These are phyloP conservation scores for Anagrus nilaparvatae DNA, from an alignment of 1,140 invertebrate genomes.

Conservation along the genomic window DNA sequence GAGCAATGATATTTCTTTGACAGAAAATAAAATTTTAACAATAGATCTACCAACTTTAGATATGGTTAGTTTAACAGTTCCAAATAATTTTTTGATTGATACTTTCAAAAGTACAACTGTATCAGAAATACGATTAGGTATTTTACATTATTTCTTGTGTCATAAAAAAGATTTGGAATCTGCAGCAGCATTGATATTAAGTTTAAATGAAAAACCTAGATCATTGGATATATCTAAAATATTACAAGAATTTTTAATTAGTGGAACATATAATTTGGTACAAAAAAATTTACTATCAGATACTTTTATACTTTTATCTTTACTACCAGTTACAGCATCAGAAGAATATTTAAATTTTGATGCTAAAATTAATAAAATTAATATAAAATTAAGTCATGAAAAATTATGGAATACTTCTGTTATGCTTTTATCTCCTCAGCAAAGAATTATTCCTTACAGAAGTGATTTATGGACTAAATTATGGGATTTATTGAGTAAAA, in stretches of 20 bases:
- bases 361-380: constrained; percentile 41
- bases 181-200: constrained; percentile 49
- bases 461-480: constrained; percentile 73
- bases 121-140: constrained; percentile 59
- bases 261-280: constrained; percentile 58
- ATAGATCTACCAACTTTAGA: constrained; percentile 61
- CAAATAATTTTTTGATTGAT: constrained; percentile 52
- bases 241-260: constrained; percentile 69
- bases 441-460: constrained; percentile 65
- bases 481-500: constrained; percentile 57
- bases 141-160: constrained; percentile 68
- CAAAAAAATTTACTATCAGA: constrained; percentile 60
- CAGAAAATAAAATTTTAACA: constrained; percentile 28
- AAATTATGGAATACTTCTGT: constrained; percentile 68
- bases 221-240: constrained; percentile 47
- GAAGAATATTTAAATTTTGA: constrained; percentile 42
- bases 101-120: constrained; percentile 55
- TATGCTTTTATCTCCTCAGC: constrained; percentile 70
- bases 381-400: constrained; percentile 50
- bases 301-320: constrained; percentile 50
- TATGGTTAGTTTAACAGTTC: constrained; percentile 53
- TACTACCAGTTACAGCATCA: constrained; percentile 60
- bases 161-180: constrained; percentile 62
- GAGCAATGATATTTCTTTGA: constrained; percentile 6
- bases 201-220: constrained; percentile 42